Conservation (phyloP, 2,113 vertebrate genomes). For the Chunga burmeisteri region DNA sequence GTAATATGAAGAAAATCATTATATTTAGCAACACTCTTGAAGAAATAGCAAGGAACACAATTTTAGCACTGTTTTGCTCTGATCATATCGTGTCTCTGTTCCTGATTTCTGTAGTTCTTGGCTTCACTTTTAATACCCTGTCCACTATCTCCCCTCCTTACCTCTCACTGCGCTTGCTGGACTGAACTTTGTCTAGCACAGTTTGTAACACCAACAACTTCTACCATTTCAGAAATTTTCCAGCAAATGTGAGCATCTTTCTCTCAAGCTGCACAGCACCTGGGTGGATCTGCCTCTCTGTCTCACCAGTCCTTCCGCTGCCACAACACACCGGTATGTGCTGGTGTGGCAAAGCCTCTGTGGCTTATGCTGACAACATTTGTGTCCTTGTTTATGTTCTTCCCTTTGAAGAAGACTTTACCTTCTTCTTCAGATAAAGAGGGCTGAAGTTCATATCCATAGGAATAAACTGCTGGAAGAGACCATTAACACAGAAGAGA, state of each 20-base stretch:
- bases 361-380: neutral
- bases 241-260: neutral
- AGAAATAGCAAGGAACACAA: neutral
- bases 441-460: neutral
- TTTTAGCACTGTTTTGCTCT: neutral
- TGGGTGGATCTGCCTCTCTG: neutral
- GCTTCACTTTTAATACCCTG: neutral
- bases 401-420: neutral
- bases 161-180: neutral
- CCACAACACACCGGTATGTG: rapidly evolving
- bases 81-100: neutral
- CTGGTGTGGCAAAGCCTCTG: neutral
- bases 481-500: neutral
- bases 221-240: neutral
- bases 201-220: neutral
- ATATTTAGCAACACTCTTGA: neutral
- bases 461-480: neutral
- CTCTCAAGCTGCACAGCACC: neutral
- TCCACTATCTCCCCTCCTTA: neutral
- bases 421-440: neutral
- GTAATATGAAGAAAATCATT: neutral
- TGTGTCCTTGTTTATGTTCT: neutral
- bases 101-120: neutral
- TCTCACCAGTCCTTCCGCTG: neutral
- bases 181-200: neutral